Base-by-base conservation (phyloP, 2,888 invertebrate species). In the Ormyrus labotus region DNA sequence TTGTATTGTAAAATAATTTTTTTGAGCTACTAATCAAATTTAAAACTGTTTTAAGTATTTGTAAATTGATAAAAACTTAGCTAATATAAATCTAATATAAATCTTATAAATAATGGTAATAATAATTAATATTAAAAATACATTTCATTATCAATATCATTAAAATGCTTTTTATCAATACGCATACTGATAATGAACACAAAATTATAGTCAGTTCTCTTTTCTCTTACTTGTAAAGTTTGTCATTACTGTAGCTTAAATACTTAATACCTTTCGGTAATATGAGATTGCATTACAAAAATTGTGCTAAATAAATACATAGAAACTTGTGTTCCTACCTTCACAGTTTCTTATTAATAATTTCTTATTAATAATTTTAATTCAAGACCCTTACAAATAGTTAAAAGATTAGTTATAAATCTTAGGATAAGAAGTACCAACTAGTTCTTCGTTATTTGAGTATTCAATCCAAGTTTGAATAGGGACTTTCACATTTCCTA, bases 391-490 rank as follows among this genome's bases (percentile, higher is more conserved):
- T 69, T 58, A 70, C 19, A 67, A 45, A 5, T 61, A 63, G 45
- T 48, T 80, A 7, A 58, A 48, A 69, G 47, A 51, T 81, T 74
- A 74, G 70, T 73, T 65, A 61, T 82, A 78, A 65, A 82, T 72
- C 34, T 72, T 82, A 76, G 80, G 81, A 76, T 45, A 82, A 60
- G 78, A 63, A 50, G 78, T 74, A 65, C 72, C 63, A 61, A 82
- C 51, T 45, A 78, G 60, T 65, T 68, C 11, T 60, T 69, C 73
- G 72, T 82, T 78, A 63, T 81, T 67, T 67, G 60, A 70, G 13
- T 75, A 50, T 61, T 73, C 67, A 3, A 80, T 75, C 68, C 89
- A 91, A 0, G 92, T 92, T 84, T 91, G 89, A 83, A 93, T 91
- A 63, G 85, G 86, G 55, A 93, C 85, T 55, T 86, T 84, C 64